Evolutionary conservation across 2,888 invertebrate species (phyloP).

Genomic region (Limnephilus rhombicus): DNA sequence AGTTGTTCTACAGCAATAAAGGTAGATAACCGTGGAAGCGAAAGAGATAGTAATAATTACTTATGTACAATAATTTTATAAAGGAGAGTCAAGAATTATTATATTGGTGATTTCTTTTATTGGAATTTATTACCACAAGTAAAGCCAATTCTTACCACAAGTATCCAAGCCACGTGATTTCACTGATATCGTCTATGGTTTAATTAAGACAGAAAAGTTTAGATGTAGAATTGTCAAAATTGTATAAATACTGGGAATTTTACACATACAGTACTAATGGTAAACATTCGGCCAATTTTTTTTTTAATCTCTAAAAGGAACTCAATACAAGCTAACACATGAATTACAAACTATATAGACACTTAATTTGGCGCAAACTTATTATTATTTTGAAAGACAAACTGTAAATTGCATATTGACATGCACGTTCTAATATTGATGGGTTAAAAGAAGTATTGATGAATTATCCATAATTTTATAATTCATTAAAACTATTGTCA

Average conservation of each 20-base stretch:
- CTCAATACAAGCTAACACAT: not conserved
- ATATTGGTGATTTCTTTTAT: too few relatives aligned
- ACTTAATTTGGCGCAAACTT: not conserved
- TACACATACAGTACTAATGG: not conserved
- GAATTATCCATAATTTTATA: not conserved
- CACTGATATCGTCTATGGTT: not conserved
- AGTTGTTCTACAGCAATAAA: not conserved
- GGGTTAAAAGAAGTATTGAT: not conserved
- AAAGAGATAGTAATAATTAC: not conserved
- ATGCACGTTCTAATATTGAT: not conserved
- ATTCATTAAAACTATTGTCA: not conserved
- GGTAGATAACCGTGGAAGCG: not conserved
- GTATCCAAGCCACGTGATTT: not conserved
- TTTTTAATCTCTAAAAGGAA: not conserved
- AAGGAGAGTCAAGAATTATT: too few relatives aligned
- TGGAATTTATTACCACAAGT: not conserved
- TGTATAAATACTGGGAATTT: not conserved
- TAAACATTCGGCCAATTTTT: not conserved
- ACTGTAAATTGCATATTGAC: not conserved
- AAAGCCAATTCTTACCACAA: not conserved
- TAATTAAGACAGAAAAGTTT: not conserved
- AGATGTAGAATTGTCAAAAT: not conserved
- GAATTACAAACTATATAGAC: not conserved
- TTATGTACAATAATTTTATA: not conserved
- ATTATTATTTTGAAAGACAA: not conserved